Conservation (phyloP, 2,797 vertebrate species). For the Pseudocheirus occidentalis region DNA sequence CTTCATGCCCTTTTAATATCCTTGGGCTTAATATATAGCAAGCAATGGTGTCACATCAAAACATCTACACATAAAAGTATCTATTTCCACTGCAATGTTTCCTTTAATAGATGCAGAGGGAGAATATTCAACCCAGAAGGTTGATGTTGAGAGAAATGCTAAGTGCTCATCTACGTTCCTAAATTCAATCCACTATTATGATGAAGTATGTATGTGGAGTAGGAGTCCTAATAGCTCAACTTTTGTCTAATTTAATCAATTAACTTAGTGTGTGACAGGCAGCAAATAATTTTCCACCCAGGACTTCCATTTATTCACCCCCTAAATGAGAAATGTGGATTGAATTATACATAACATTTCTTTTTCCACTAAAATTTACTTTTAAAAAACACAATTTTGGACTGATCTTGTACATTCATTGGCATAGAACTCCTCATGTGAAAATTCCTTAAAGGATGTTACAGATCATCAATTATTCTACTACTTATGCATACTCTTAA, state of each 20-base stretch:
- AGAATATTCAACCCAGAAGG: neutral
- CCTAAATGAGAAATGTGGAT: neutral
- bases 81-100: neutral
- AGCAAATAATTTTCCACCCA: neutral
- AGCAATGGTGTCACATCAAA: neutral
- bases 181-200: too few relatives aligned
- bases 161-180: too few relatives aligned
- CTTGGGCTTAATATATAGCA: neutral
- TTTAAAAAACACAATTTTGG: neutral
- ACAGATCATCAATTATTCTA: neutral
- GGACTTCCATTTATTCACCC: neutral
- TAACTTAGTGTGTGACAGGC: neutral
- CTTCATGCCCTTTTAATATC: neutral
- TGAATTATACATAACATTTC: neutral
- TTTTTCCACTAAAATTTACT: neutral
- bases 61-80: neutral
- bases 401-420: neutral
- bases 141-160: neutral
- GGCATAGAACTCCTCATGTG: neutral
- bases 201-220: neutral
- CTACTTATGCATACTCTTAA: too few relatives aligned
- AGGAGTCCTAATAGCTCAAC: neutral
- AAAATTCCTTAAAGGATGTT: neutral
- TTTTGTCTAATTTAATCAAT: neutral
- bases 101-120: neutral